Conservation (phyloP, 2,888 invertebrate genomes). For the Frankliniella intonsa region DNA sequence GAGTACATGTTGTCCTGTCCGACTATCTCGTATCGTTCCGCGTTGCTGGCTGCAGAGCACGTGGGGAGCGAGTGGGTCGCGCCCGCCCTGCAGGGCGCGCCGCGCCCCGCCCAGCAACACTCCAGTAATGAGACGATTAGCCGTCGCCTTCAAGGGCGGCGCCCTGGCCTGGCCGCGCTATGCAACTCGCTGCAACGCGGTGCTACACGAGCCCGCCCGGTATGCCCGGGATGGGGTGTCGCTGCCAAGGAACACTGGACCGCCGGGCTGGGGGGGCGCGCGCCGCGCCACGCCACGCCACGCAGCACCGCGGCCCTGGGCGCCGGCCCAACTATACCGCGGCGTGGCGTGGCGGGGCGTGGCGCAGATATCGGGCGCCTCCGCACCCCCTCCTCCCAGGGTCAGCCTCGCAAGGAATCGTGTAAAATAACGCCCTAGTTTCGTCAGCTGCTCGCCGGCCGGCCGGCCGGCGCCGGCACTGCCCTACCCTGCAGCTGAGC, state of each 20-base stretch:
- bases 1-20: not conserved
- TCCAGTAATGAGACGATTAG: not conserved
- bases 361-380: not conserved
- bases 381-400: not conserved
- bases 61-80: not conserved
- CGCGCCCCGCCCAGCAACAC: not conserved
- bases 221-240: not conserved
- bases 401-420: not conserved
- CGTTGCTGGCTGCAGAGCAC: not conserved
- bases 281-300: not conserved
- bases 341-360: not conserved
- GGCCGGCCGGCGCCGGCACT: not conserved
- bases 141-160: not conserved
- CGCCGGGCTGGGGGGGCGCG: not conserved
- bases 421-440: not conserved
- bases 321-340: not conserved
- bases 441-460: not conserved
- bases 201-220: not conserved
- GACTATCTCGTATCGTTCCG: not conserved
- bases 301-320: not conserved
- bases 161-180: not conserved
- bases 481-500: not conserved
- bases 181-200: too few species aligned
- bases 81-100: not conserved
- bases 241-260: not conserved